Conservation (phyloP, 2,888 invertebrate species). For the Romanomermis culicivorax region DNA sequence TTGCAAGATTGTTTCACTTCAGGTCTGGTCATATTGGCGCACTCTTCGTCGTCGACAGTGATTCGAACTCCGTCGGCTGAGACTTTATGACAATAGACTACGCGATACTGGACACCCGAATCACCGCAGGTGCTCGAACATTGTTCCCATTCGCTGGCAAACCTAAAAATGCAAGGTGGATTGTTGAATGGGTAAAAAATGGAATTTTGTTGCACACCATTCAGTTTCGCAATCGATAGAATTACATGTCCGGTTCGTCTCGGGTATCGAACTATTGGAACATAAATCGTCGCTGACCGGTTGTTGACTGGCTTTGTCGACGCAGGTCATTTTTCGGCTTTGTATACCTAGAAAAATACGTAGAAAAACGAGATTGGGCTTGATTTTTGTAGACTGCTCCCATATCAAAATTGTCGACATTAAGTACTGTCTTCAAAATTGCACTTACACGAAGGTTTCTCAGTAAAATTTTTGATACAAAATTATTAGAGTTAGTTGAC, state of each 20-base stretch:
- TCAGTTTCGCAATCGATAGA: conserved; percentile 52
- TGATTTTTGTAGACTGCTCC: no score
- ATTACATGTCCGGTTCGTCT: conserved; percentile 48
- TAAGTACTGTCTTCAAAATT: no score
- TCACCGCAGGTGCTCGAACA: conserved; percentile 63
- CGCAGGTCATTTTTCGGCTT: conserved; percentile 55
- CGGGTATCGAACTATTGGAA: conserved; percentile 51
- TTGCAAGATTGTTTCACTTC: conserved; percentile 42
- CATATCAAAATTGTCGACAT: no score
- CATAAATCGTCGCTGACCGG: conserved; percentile 54
- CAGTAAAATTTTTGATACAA: no score
- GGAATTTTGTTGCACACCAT: no score
- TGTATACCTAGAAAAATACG: no score
- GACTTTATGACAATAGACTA: conserved; percentile 55
- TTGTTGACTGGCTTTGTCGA: conserved; percentile 47
- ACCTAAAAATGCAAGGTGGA: no score
- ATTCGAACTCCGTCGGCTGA: conserved; percentile 48
- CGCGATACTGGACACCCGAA: conserved; percentile 36
- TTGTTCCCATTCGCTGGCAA: conserved; percentile 50
- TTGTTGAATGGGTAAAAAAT: no score
- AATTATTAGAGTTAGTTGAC: no score
- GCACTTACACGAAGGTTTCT: no score
- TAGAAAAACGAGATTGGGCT: no score
- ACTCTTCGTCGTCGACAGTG: conserved; percentile 51
- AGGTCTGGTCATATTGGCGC: conserved; percentile 36